Base-by-base conservation (phyloP, 2,888 invertebrate species). In the Colletes collaris region DNA sequence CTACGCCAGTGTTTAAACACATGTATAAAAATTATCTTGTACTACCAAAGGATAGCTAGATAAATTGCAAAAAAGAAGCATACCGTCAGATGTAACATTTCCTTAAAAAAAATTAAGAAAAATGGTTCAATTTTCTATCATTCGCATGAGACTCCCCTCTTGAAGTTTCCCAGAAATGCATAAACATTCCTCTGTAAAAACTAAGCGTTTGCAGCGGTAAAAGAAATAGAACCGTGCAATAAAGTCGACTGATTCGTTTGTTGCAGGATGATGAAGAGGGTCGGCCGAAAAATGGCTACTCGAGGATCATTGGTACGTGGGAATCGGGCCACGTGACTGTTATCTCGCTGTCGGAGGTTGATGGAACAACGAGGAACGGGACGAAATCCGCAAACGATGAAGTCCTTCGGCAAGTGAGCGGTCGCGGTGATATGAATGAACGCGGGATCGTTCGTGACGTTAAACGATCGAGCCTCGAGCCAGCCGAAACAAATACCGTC, bases 381-480 rank as follows among this genome's bases (percentile, higher is more conserved):
- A 19, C 40, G 13, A 4, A 40, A 49, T 49, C 16, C 11, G 46
- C 19, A 63, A 56, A 66, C 2, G 63, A 60, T 58, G 70, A 63
- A 46, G 37, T 56, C 60, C 52, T 49, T 67, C 37, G 56, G 60
- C 52, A 65, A 64, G 63, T 37, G 72, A 53, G 37, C 64, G 67
- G 67, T 10, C 70, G 59, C 10, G 19, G 72, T 85, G 81, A 64
- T 81, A 85, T 76, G 85, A 75, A 63, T 73, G 83, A 79, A 80
- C 66, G 56, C 52, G 46, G 74, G 64, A 80, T 80, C 67, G 19
- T 77, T 66, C 72, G 82, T 82, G 75, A 78, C 70, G 72, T 68
- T 83, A 73, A 83, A 80, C 75, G 83, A 82, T 81, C 80, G 76
- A 80, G 80, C 65, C 65, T 69, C 85, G 77, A 59, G 53, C 62